Percentiles rank a stretch among this genome's conserved stretches.
phyloP scores from a whole-genome alignment of 2,888 invertebrate species.

The Eristalis arbustorum region DNA sequence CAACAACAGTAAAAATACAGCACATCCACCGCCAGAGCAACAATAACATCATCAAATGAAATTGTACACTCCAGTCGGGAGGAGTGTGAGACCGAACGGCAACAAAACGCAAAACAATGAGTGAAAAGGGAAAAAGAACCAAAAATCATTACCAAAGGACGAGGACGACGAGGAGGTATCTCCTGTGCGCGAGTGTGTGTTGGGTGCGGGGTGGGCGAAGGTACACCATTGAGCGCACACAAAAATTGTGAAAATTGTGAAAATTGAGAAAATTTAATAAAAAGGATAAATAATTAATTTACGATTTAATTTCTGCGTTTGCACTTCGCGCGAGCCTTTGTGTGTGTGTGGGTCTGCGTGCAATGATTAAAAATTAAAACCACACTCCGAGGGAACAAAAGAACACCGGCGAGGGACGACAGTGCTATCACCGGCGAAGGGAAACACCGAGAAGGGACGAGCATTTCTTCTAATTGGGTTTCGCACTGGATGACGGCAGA shows the following conservation, averaged over 20 bases:
- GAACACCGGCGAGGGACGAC: neutral
- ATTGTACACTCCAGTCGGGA: conserved; percentile 38
- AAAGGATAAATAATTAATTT: conserved; percentile 69
- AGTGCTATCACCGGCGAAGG: neutral
- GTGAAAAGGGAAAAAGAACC: neutral
- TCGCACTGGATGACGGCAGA: neutral
- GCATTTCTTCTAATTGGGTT: conserved; percentile 49
- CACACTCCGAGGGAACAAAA: conserved; percentile 6
- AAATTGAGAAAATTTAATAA: conserved; percentile 69
- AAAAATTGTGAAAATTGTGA: conserved; percentile 22
- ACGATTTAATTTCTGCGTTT: conserved; percentile 70
- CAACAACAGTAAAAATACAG: neutral
- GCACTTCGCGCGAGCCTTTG: conserved; percentile 4
- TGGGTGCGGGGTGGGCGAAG: neutral
- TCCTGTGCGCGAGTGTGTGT: neutral
- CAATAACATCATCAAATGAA: conserved; percentile 61
- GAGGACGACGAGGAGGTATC: conserved; percentile 6
- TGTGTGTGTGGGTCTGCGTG: conserved; percentile 27
- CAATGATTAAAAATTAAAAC: conserved; percentile 66
- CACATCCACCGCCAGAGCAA: neutral
- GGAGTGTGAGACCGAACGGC: conserved; percentile 6
- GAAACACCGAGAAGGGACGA: neutral
- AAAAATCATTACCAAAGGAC: conserved; percentile 2
- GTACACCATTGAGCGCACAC: neutral
- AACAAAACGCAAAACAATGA: neutral